Evolutionary conservation across 2,113 vertebrate genomes (phyloP).

Genomic region (Pterocles orientalis): DNA sequence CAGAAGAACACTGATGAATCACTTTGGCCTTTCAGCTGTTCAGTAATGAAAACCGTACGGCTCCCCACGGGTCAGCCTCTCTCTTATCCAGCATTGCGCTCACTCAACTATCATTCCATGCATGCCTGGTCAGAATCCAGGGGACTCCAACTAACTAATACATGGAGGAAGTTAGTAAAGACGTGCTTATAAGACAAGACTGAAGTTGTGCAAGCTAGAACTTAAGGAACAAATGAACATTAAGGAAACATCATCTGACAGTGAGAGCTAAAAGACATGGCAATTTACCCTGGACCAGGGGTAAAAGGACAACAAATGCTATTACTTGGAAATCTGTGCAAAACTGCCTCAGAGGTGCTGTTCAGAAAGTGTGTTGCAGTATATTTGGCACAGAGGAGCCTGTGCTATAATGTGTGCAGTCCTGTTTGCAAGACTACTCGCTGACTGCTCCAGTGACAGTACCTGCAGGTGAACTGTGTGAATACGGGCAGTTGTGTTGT

Average conservation of each 20-base stretch:
- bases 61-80: neutral
- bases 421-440: neutral
- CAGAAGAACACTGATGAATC: neutral
- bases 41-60: neutral
- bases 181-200: neutral
- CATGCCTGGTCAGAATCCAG: neutral
- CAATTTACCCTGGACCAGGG: neutral
- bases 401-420: rapidly evolving
- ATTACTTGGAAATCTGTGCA: neutral
- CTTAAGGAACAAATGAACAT: neutral
- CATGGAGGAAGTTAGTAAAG: neutral
- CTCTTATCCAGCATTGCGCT: neutral
- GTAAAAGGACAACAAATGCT: neutral
- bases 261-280: neutral
- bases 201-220: neutral
- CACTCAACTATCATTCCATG: neutral
- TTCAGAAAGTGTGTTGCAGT: neutral
- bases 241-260: neutral
- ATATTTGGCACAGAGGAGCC: neutral
- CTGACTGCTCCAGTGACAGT: neutral
- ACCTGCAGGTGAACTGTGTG: neutral
- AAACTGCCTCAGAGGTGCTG: neutral
- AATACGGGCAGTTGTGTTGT: neutral
- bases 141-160: neutral
- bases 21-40: neutral